Conservation (phyloP, 2,113 vertebrate genomes). For the Stigmatopora argus region DNA sequence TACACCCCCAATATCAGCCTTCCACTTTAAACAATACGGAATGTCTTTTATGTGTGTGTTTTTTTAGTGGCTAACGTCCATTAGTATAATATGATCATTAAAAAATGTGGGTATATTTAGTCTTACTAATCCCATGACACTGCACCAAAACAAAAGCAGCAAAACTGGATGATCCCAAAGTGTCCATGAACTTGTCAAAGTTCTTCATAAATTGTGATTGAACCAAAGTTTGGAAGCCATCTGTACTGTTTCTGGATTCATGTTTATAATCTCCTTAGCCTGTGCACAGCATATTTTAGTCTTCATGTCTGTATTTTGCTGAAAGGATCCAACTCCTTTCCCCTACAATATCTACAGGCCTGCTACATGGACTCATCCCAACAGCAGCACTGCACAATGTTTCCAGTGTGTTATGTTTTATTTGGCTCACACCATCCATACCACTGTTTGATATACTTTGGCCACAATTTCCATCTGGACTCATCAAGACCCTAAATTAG, state of each 20-base stretch:
- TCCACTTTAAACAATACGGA: not conserved
- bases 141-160: not conserved
- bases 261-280: conserved; percentile 23
- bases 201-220: conserved; percentile 19
- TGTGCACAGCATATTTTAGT: conserved; percentile 5
- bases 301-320: conserved; percentile 5
- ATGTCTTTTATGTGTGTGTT: not conserved
- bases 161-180: conserved; percentile 1
- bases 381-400: not conserved
- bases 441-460: not conserved
- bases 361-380: conserved; percentile 1
- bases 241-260: conserved; percentile 12
- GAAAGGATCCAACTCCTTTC: conserved; percentile 9
- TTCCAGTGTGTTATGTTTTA: not conserved
- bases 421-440: conserved; percentile 1
- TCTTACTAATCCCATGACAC: not conserved
- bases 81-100: not conserved
- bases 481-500: not conserved
- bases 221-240: conserved; percentile 23
- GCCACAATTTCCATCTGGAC: conserved; percentile 3
- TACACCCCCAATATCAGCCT: not conserved
- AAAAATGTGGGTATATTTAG: not conserved
- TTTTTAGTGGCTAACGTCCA: not conserved
- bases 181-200: conserved; percentile 14
- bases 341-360: not conserved